Percentiles rank a stretch among this genome's conserved stretches.
Evolutionary conservation across 2,113 vertebrate genomes (phyloP).

Genomic region (Numenius arquata): DNA sequence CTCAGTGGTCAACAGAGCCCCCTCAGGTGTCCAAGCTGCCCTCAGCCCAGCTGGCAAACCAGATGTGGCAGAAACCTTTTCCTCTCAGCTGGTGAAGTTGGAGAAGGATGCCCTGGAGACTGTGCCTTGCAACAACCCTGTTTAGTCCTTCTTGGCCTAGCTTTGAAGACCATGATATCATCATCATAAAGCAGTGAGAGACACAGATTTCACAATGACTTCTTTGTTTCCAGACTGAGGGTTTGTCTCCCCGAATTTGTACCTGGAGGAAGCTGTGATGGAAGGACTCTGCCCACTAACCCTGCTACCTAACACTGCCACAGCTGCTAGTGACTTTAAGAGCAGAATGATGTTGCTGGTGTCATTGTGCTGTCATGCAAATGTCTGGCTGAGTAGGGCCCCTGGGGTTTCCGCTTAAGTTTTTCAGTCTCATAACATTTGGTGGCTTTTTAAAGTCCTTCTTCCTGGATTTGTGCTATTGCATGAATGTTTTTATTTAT

Average conservation of each 20-base stretch:
- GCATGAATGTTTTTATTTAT: conserved; percentile 20
- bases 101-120: neutral
- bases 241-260: neutral
- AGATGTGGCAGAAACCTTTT: neutral
- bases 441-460: neutral
- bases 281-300: neutral
- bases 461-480: conserved; percentile 24
- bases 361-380: neutral
- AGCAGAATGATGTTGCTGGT: neutral
- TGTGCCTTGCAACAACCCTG: neutral
- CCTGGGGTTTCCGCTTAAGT: neutral
- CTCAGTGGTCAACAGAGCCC: neutral
- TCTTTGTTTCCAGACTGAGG: neutral
- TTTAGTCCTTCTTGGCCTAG: neutral
- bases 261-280: neutral
- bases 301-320: neutral
- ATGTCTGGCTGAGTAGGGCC: neutral
- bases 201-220: neutral
- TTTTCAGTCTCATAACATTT: neutral
- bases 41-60: neutral
- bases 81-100: neutral
- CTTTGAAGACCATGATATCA: neutral
- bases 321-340: neutral
- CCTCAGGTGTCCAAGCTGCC: neutral
- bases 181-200: neutral